Conservation (phyloP, 2,888 invertebrate genomes). For the Pediacus dermestoides region DNA sequence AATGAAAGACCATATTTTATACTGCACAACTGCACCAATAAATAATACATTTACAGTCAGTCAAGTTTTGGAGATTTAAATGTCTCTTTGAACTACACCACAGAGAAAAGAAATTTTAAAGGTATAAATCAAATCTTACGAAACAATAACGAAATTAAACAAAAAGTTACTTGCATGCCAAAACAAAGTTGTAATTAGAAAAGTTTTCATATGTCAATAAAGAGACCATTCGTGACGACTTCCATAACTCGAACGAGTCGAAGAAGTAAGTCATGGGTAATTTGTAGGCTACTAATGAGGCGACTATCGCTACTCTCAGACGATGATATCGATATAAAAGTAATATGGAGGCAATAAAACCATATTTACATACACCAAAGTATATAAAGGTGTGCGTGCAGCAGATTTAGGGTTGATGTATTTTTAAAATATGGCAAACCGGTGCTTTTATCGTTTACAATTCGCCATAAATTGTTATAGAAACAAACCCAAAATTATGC, state of each 20-base stretch:
- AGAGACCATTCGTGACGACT: slow-evolving; percentile 34
- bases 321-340: slow-evolving; percentile 39
- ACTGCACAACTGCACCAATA: too few relatives aligned
- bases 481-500: slow-evolving; percentile 13
- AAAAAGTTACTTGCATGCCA: slow-evolving; percentile 7
- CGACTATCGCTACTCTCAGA: slow-evolving; percentile 33
- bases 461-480: slow-evolving; percentile 19
- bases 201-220: slow-evolving; percentile 43
- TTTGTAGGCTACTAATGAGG: slow-evolving; percentile 39
- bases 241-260: slow-evolving; percentile 30
- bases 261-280: slow-evolving; percentile 30
- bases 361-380: slow-evolving; percentile 35
- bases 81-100: neutral
- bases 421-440: slow-evolving; percentile 24
- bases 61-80: neutral
- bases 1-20: too few relatives aligned
- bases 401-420: slow-evolving; percentile 31
- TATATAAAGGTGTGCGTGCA: slow-evolving; percentile 32
- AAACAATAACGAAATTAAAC: slow-evolving; percentile 11
- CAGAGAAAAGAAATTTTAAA: neutral
- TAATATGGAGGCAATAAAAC: slow-evolving; percentile 37
- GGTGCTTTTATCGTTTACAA: slow-evolving; percentile 23
- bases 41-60: too few relatives aligned
- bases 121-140: slow-evolving; percentile 7
- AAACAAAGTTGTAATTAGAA: slow-evolving; percentile 36